Evolutionary conservation across 2,888 invertebrate species (phyloP), one percentile per base, ranked within the genome.

Genomic region (Anthophora plumipes): DNA sequence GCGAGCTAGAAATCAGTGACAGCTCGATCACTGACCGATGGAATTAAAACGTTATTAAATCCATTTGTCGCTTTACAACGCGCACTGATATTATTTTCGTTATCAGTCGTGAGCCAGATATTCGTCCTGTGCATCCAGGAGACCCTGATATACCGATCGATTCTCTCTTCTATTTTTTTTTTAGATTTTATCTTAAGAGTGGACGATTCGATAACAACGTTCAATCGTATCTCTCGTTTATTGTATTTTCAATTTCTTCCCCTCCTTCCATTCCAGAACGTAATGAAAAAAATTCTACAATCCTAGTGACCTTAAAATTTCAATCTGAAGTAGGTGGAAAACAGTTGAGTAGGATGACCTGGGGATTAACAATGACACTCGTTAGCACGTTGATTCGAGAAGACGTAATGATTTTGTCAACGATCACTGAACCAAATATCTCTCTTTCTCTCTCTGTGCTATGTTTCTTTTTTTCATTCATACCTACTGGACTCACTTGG

Each of bases 31-130:
- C n/a, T n/a, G n/a, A 82, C 69, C 54, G 31, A 22, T 17, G 73
- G 61, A 78, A 82, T 78, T 48, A 74, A 83, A 79, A 59, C 75
- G 75, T 83, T 86, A 86, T 86, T 84, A 79, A 86, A 86, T 83
- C 77, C 73, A 70, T 22, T 75, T 67, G 59, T 59, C 79, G 60
- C 59, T 76, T 63, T 68, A 71, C 70, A 41, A 50, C 37, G 50
- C 50, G 37, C 31, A 54, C 22, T 52, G 74, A 64, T 73, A 84
- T 81, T 81, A 75, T 73, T 72, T 60, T 76, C 61, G 86, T 79
- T 82, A 84, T 80, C 77, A 75, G 48, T 1, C 37, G 5, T 25
- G 31, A n/a, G 55, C 63, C 78, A 78, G 78, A 80, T 72, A 43
- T 67, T 59, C 64, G 37, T 22, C n/a, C 20, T 48, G 55, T 17